A percentile compares a stretch with the other conserved stretches of the same genome.
phyloP scores from a whole-genome alignment of 92 coral and sea anemone genomes.

The Epizoanthus fatuus region DNA sequence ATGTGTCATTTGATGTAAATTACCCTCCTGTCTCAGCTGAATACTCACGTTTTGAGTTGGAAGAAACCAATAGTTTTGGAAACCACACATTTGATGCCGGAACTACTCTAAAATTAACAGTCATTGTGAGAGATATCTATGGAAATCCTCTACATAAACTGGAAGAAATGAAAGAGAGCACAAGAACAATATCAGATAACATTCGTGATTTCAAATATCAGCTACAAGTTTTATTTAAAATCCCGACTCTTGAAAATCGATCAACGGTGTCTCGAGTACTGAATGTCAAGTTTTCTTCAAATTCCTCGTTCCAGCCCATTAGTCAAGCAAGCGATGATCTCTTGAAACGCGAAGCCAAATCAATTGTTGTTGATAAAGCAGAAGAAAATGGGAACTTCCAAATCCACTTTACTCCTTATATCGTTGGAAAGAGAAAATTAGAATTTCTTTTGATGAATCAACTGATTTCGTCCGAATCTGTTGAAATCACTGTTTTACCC shows the following conservation, averaged over 20 bases:
- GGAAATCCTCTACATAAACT: not conserved
- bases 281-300: too few species aligned
- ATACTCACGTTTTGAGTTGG: not conserved
- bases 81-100: not conserved
- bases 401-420: not conserved
- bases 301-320: not conserved
- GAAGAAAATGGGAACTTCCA: not conserved
- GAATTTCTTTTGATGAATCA: not conserved
- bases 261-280: too few species aligned
- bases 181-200: not conserved
- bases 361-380: not conserved
- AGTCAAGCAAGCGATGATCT: not conserved
- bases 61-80: not conserved
- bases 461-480: not conserved
- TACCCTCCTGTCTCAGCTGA: not conserved
- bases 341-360: not conserved
- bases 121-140: not conserved
- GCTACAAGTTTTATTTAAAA: too few species aligned
- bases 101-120: not conserved
- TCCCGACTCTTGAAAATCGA: too few species aligned
- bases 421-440: slow-evolving; percentile 20
- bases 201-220: not conserved
- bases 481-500: not conserved
- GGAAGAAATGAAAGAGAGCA: not conserved
- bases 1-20: not conserved